Percentiles rank a stretch among this genome's conserved stretches.
Conservation (phyloP, 1,140 invertebrate species). For the Mercenaria mercenaria region DNA sequence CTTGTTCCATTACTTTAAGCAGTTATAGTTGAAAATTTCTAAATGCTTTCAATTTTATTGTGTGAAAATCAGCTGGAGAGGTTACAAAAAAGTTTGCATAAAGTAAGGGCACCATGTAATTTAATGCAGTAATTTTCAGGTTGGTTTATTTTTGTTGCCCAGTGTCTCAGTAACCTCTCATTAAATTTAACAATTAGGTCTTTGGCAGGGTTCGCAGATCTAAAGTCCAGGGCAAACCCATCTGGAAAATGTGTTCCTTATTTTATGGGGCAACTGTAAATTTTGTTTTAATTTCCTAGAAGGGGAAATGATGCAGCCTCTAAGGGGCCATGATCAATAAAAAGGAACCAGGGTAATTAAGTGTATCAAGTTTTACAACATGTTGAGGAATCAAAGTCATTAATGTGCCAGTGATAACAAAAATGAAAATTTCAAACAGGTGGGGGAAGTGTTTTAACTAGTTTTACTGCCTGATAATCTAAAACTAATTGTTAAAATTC, state of each 20-base stretch:
- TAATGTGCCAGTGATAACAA: not conserved
- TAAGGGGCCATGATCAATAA: slow-evolving; percentile 16
- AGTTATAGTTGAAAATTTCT: too few relatives aligned
- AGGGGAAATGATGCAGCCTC: not conserved
- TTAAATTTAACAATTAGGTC: slow-evolving; percentile 13
- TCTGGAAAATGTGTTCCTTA: slow-evolving; percentile 22
- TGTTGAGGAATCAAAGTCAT: slow-evolving; percentile 22
- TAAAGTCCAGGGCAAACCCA: slow-evolving; percentile 8
- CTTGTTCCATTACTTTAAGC: too few relatives aligned
- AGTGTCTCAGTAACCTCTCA: not conserved
- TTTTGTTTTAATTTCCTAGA: not conserved
- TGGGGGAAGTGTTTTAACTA: not conserved
- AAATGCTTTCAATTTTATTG: not conserved
- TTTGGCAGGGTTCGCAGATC: not conserved
- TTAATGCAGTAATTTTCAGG: slow-evolving; percentile 13
- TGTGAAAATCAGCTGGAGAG: slow-evolving; percentile 4
- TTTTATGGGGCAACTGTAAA: slow-evolving; percentile 37
- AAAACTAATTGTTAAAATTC: not conserved
- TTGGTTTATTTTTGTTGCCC: slow-evolving; percentile 7
- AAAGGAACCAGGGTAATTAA: not conserved
- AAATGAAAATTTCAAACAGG: not conserved
- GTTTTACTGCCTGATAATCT: not conserved
- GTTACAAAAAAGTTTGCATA: slow-evolving; percentile 7
- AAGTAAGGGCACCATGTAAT: slow-evolving; percentile 15
- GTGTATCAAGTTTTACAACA: slow-evolving; percentile 11